Percentiles rank a stretch among this genome's conserved stretches.
These are phyloP conservation scores for Microctonus brassicae DNA, from an alignment of 2,888 invertebrate genomes.

Conservation along the genomic window DNA sequence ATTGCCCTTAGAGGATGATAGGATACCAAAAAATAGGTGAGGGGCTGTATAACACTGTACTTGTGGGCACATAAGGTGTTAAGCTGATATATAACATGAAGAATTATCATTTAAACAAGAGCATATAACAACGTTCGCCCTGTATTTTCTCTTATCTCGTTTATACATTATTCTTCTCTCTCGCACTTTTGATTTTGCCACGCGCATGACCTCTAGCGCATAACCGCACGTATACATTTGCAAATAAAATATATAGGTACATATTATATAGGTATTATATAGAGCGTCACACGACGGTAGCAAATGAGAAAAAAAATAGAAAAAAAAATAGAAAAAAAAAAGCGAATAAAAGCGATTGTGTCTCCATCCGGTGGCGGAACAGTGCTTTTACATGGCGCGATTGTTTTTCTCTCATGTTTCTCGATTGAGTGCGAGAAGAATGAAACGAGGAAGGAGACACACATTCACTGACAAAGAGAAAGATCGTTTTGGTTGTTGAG, in stretches of 20 bases:
- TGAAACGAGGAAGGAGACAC: neutral
- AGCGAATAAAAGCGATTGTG: neutral
- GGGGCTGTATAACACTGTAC: neutral
- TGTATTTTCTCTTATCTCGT: neutral
- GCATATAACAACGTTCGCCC: conserved; percentile 14
- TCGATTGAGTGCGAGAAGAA: neutral
- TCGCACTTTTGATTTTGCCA: neutral
- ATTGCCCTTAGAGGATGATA: too few species aligned
- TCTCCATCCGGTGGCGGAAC: neutral
- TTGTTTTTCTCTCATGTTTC: neutral
- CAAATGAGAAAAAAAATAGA: conserved; percentile 12
- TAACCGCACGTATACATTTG: neutral
- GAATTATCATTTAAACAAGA: conserved; percentile 23
- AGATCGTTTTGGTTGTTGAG: neutral
- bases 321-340: neutral
- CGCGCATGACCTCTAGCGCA: neutral
- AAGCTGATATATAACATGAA: conserved; percentile 12
- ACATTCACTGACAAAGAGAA: neutral
- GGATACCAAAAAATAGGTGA: neutral
- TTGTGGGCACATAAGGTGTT: neutral
- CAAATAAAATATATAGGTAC: conserved; percentile 14
- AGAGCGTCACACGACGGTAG: conserved; percentile 9
- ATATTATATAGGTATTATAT: too few species aligned
- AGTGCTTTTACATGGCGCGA: neutral
- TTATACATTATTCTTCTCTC: too few species aligned